Evolutionary conservation across 2,797 vertebrate genomes (phyloP), one percentile per base, ranked within the genome.

Genomic region (Malacoctenus gilli): DNA sequence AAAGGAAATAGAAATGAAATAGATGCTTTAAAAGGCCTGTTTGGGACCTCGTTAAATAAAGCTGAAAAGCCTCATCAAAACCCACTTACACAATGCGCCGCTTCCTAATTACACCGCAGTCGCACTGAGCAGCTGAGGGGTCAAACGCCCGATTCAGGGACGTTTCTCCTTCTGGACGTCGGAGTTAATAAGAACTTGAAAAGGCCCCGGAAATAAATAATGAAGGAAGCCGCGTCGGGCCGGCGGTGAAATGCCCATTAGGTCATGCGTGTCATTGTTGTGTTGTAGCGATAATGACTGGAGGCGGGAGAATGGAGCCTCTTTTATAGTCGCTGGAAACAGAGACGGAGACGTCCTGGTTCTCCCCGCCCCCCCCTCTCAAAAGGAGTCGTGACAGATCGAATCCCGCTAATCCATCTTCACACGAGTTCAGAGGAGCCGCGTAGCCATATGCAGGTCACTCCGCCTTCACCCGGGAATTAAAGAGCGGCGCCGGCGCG

Each of bases 391-490:
- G 32, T 61, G 74, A 68, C 55, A 58, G 51, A 36, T 43, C 44
- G 59, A 80, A 68, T 76, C 72, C 77, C 12, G 43, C 68, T 75
- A 72, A 79, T 84, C 72, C 65, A 55, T 66, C 73, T 66, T 79
- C 71, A 78, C 69, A 53, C 21, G 20, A 63, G 70, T 79, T 80
- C 66, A 65, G 70, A 73, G 38, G 67, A 72, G 60, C 21, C 58
- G 69, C 28, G 12, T 47, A 63, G 67, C 61, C 34, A 41, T 52
- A 32, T 32, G 57, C 57, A 61, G 76, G 78, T 77, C 78, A 72
- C 61, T 14, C 63, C 57, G 73, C 79, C 80, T 75, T 76, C 67
- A 41, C 43, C 60, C 4, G 25, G 52, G 68, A 76, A 76, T 76
- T 34, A 59, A 51, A 59, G 59, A 61, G 50, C 49, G 35, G 19